Evolutionary conservation across 2,888 invertebrate species (phyloP), one percentile per base, ranked within the genome.

Genomic region (Napeogenes inachia): DNA sequence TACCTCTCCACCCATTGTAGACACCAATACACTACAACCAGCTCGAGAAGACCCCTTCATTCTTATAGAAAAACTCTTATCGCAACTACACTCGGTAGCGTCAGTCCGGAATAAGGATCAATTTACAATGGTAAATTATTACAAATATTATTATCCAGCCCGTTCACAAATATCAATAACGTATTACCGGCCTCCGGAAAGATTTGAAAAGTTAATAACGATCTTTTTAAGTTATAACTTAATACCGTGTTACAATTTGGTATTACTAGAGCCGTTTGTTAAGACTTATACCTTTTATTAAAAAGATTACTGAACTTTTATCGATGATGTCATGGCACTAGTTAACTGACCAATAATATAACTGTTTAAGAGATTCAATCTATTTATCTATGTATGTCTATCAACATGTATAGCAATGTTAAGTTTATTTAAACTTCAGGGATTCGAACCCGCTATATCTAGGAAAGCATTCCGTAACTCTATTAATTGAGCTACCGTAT

Each of bases 161-260:
- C 81, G 87, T 86, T 87, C 84, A 87, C 85, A 88, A 89, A 89
- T 89, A 90, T 89, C 89, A 90, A 89, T 89, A 89, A 87, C 84
- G 85, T 87, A 87, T 88, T 89, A 89, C 85, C 78, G 78, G 84
- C 85, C 81, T 81, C 81, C 78, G 80, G 81, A 80, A 80, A 82
- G 86, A 89, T 89, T 89, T 87, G 82, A 87, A 80, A 88, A 87
- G 86, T 87, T 86, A 87, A 87, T 86, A 88, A 87, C 82, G 64
- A 66, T 61, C 59, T 58, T 63, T 68, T 67, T 66, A 61, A 68
- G 57, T 63, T 63, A 62, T 67, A 47, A 60, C 61, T 63, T 65
- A 58, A 63, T 61, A 54, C 12, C 21, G 21, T 21, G 21, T 21
- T 10, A 59, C 56, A 61, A 21, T 47, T 47, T 47, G 13, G 6